Evolutionary conservation across 2,797 vertebrate genomes (phyloP).

Genomic region (Megalops cyprinoides): DNA sequence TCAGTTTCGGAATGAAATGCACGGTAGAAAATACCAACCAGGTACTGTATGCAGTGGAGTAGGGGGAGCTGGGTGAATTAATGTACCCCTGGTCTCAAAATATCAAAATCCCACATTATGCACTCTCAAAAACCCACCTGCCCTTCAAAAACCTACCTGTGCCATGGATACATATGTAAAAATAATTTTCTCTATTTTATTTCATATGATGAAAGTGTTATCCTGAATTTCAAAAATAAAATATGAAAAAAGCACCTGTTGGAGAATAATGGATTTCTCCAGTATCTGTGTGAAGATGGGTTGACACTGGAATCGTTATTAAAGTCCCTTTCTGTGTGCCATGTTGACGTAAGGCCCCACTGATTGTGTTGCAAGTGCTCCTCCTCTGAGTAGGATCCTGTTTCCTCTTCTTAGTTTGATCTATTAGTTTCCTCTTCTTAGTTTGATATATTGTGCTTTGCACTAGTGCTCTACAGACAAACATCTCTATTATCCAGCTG

Average conservation of each 20-base stretch:
- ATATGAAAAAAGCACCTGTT: not conserved
- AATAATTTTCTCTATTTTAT: slow-evolving; percentile 11
- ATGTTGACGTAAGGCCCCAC: slow-evolving; percentile 21
- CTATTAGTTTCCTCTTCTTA: slow-evolving; percentile 59
- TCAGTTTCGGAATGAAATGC: too few relatives aligned
- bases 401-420: slow-evolving; percentile 63
- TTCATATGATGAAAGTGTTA: slow-evolving; percentile 5
- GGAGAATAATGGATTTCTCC: slow-evolving; percentile 13
- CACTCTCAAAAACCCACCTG: not conserved
- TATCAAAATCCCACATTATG: slow-evolving; percentile 4
- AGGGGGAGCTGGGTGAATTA: too few relatives aligned
- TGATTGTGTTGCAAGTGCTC: slow-evolving; percentile 39
- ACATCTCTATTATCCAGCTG: slow-evolving; percentile 58
- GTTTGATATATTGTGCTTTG: slow-evolving; percentile 75
- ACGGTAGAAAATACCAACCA: too few relatives aligned
- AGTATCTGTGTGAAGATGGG: slow-evolving; percentile 29
- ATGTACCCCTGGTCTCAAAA: too few relatives aligned
- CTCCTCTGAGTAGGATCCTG: slow-evolving; percentile 42
- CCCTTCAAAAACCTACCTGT: not conserved
- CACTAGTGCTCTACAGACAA: slow-evolving; percentile 40
- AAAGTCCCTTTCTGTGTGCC: slow-evolving; percentile 12
- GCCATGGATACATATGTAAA: not conserved
- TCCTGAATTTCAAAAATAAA: slow-evolving; percentile 14
- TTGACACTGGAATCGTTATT: slow-evolving; percentile 23
- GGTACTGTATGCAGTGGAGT: too few relatives aligned